Evolutionary conservation across 2,797 vertebrate genomes (phyloP).

Genomic region (Sebastes taczanowskii): DNA sequence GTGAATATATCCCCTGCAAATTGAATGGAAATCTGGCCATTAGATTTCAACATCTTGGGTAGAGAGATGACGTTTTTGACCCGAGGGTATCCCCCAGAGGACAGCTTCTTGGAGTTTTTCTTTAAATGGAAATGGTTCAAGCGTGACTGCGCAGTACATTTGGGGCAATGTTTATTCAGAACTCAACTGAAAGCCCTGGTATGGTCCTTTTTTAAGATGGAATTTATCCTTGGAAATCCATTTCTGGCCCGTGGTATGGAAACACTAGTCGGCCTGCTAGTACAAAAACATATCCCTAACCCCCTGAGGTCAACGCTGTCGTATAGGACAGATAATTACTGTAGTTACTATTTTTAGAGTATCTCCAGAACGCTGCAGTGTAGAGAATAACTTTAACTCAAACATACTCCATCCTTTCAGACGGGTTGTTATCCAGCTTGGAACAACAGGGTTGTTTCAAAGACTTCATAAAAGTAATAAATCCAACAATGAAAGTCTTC

Average conservation of each 20-base stretch:
- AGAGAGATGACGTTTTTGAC: constrained; percentile 12
- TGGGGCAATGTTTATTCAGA: neutral
- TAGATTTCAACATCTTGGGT: constrained; percentile 20
- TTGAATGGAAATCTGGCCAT: constrained; percentile 14
- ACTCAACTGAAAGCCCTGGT: neutral
- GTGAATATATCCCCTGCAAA: neutral
- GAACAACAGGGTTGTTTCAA: too few species aligned
- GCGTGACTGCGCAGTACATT: constrained; percentile 19
- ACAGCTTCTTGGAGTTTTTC: neutral
- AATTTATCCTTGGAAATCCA: neutral
- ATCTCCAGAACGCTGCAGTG: too few species aligned
- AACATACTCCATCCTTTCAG: too few species aligned
- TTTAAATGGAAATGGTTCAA: constrained; percentile 16
- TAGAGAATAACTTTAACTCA: too few species aligned
- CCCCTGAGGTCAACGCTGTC: too few species aligned
- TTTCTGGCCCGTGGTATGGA: neutral
- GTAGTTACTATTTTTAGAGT: too few species aligned
- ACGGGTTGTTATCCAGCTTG: too few species aligned
- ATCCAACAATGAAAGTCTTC: too few species aligned
- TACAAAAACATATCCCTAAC: neutral
- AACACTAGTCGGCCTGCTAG: neutral
- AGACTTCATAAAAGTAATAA: too few species aligned
- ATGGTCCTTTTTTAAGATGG: neutral
- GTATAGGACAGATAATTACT: too few species aligned
- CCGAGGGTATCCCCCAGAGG: constrained; percentile 1